Evolutionary conservation across 1,140 invertebrate species (phyloP), one percentile per base, ranked within the genome.

Genomic region (Papilio helenus): DNA sequence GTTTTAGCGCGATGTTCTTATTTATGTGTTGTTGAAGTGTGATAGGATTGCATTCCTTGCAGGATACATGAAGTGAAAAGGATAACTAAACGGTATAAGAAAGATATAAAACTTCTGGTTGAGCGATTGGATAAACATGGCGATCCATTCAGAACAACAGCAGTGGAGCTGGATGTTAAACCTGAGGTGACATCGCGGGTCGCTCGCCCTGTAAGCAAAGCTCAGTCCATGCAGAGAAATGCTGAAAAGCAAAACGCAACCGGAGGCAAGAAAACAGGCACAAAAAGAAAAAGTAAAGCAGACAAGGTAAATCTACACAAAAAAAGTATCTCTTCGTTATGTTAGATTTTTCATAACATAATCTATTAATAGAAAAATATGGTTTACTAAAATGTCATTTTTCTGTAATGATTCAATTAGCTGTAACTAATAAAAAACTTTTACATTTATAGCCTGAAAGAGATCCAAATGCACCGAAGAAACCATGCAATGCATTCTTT

Each of bases 401-500:
- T 39, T 39, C 7, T 39, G 7, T 39, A 39, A 34, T 34, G 58
- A 20, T 10, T 23, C n/a, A n/a, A 10, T 23, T 3, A 61, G n/a
- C 18, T 8, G n/a, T 61, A 4, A 61, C 8, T 61, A 61, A 61
- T 5, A 18, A 68, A 68, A 29, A 34, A 12, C 18, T 18, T 79
- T 77, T 65, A 80, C 29, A 72, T 82, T 89, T 90, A 23, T 79
- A 94, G 92, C 88, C 93, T 74, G 96, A 96, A 88, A 95, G 94
- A 87, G 97, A 97, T 95, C 97, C 97, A 1, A 97, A 97, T 94
- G 97, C 97, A 49, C 97, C 97, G 7, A 97, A 97, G 87, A 95
- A 97, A 82, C 97, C 97, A 0, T 97, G 96, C 49, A 97, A 97
- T 96, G 97, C 97, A 74, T 97, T 97, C 90, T 97, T 97, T 83